Evolutionary conservation across 2,113 vertebrate species (phyloP).

Genomic region (Neodon shergylaensis): DNA sequence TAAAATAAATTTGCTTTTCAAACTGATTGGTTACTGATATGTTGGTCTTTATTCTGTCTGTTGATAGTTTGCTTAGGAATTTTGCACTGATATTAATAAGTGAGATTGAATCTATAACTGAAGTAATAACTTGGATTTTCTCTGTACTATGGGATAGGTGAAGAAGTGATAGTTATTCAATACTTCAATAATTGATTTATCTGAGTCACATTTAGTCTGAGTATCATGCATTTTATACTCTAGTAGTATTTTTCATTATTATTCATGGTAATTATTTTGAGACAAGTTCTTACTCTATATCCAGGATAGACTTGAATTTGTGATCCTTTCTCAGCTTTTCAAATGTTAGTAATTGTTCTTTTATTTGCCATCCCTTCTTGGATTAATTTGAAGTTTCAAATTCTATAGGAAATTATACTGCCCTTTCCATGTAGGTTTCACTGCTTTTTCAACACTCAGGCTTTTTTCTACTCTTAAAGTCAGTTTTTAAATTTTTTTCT

Average conservation of each 20-base stretch:
- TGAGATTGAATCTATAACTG: constrained; percentile 2
- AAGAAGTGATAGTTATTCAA: constrained; percentile 34
- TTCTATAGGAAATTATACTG: background rate
- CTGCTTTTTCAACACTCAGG: background rate
- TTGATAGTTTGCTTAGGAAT: constrained; percentile 7
- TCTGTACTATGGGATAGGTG: background rate
- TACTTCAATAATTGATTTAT: constrained; percentile 22
- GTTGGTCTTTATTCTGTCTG: constrained; percentile 37
- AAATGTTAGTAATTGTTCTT: background rate
- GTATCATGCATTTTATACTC: constrained; percentile 4
- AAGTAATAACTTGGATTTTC: constrained; percentile 35
- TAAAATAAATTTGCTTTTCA: background rate
- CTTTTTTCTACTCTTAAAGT: background rate
- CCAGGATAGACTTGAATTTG: background rate
- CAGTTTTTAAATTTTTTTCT: background rate
- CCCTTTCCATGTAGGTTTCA: background rate
- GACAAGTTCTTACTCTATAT: background rate
- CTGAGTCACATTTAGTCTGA: background rate
- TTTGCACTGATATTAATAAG: constrained; percentile 25
- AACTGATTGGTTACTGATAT: background rate
- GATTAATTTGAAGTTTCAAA: background rate
- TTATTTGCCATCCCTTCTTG: background rate
- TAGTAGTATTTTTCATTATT: constrained; percentile 39
- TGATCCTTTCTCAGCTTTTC: background rate
- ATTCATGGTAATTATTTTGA: background rate